Conservation (phyloP, 2,797 vertebrate genomes). For the Hippopotamyrus pictus region DNA sequence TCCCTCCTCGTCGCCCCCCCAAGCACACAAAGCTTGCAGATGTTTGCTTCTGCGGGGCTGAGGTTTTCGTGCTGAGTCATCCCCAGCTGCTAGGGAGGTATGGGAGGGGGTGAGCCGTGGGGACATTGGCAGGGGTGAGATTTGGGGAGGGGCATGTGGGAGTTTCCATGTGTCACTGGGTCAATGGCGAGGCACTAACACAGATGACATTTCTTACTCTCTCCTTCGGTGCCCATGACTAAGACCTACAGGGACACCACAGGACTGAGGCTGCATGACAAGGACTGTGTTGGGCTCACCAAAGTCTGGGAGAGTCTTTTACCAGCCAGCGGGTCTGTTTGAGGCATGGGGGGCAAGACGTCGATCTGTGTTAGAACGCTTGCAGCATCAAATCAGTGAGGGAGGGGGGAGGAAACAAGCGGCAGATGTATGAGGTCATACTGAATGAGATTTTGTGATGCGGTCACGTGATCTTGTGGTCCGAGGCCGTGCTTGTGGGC, state of each 20-base stretch:
- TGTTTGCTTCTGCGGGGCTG: not conserved
- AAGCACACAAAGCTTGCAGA: not conserved
- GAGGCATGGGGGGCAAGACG: not conserved
- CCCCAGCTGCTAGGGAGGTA: not conserved
- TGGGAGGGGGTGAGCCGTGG: not conserved
- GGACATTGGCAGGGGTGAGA: not conserved
- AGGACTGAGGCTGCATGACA: too few species aligned
- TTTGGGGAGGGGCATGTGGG: not conserved
- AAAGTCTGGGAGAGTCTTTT: not conserved
- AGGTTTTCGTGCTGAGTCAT: constrained; percentile 14
- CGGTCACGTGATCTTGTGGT: not conserved
- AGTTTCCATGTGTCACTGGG: not conserved
- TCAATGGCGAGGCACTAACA: not conserved
- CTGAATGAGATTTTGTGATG: not conserved
- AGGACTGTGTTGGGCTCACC: not conserved
- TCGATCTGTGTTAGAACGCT: not conserved
- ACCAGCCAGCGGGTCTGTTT: not conserved
- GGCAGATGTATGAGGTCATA: not conserved
- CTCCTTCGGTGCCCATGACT: not conserved
- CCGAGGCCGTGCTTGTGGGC: not conserved
- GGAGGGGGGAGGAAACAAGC: not conserved
- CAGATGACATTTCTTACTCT: not conserved
- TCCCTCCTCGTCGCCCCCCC: not conserved
- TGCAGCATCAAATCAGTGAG: not conserved
- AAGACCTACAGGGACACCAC: not conserved